phyloP scores from a whole-genome alignment of 2,797 vertebrate species.

The Myotis daubentonii region DNA sequence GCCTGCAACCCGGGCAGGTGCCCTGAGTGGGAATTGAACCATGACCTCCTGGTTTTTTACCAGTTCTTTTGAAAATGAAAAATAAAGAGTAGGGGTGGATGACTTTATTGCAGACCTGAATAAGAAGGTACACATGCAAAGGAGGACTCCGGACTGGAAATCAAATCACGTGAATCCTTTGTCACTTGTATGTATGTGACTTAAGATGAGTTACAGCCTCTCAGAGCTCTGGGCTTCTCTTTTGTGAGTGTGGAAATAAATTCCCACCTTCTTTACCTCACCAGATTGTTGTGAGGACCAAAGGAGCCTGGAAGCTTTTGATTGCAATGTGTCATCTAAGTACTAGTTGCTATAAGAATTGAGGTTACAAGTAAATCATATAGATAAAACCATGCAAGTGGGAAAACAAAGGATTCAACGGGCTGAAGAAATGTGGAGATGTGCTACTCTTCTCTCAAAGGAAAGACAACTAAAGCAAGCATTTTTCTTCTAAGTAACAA shows the following conservation, averaged over 20 bases:
- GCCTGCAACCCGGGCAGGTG: no score
- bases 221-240: not conserved
- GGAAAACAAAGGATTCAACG: not conserved
- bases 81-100: not conserved
- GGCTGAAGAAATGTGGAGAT: not conserved
- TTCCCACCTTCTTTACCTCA: not conserved
- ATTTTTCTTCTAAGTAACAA: conserved; percentile 11
- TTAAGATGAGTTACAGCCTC: not conserved
- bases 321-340: not conserved
- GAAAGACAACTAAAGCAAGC: not conserved
- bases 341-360: not conserved
- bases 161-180: not conserved
- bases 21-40: no score
- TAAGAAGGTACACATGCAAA: not conserved
- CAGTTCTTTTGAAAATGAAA: not conserved
- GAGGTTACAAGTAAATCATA: not conserved
- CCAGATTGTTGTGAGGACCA: not conserved
- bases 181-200: not conserved
- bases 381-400: not conserved
- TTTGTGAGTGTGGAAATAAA: not conserved
- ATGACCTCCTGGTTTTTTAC: no score
- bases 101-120: not conserved
- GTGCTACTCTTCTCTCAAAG: not conserved
- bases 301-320: not conserved
- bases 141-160: not conserved